phyloP scores from a whole-genome alignment of 2,888 invertebrate genomes.

The Nipponacmea schrenckii region DNA sequence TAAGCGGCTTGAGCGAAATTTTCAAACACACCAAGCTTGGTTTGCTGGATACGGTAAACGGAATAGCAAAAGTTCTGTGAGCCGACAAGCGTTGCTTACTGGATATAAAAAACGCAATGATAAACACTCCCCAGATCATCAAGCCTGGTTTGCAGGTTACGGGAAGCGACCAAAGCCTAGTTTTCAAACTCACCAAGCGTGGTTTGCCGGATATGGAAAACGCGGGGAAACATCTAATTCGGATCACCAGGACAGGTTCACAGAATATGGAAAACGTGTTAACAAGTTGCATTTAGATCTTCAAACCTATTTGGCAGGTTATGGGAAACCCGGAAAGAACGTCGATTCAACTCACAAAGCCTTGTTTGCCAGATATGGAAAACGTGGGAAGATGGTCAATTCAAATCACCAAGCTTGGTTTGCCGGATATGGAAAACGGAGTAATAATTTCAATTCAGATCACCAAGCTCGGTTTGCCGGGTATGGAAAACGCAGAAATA shows the following conservation, averaged over 20 bases:
- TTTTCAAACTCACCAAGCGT: background rate
- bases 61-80: background rate
- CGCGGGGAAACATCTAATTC: background rate
- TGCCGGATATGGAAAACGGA: background rate
- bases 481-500: background rate
- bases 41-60: background rate
- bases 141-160: background rate
- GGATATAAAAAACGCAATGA: background rate
- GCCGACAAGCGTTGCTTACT: background rate
- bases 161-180: background rate
- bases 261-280: background rate
- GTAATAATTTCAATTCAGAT: background rate
- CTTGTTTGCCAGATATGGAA: background rate
- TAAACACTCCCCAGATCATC: background rate
- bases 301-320: background rate
- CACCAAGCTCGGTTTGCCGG: constrained; percentile 2
- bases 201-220: background rate
- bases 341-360: background rate
- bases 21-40: background rate
- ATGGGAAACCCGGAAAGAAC: background rate
- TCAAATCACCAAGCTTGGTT: background rate
- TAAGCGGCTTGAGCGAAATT: background rate
- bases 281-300: background rate
- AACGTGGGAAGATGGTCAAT: background rate
- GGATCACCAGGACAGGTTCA: background rate